Percentiles rank a stretch among this genome's conserved stretches.
phyloP scores from a whole-genome alignment of 2,888 invertebrate species.

The Lamellibrachia satsuma region DNA sequence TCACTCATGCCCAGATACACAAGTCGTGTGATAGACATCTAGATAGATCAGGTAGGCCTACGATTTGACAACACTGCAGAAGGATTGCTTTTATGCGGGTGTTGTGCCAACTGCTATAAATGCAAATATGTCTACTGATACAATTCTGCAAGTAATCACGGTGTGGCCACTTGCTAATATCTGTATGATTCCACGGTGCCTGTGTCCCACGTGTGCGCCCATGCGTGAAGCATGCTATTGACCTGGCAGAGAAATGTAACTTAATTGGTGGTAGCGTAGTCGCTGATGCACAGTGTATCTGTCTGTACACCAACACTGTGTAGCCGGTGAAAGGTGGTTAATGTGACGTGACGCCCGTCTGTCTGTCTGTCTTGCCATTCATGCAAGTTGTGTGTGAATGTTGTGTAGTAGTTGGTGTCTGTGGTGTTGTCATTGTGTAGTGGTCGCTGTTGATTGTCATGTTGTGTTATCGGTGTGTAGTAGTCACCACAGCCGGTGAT shows the following conservation, averaged over 20 bases:
- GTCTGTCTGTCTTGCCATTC: neutral
- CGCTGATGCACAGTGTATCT: neutral
- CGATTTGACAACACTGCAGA: neutral
- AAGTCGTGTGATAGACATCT: neutral
- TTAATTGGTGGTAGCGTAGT: neutral
- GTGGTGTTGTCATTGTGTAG: too few relatives aligned
- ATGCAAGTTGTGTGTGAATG: neutral
- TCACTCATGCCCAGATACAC: neutral
- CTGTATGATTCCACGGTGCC: neutral
- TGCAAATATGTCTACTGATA: neutral
- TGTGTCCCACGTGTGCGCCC: neutral
- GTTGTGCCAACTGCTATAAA: too few relatives aligned
- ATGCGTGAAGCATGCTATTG: neutral
- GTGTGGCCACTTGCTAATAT: neutral
- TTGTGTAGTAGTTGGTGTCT: neutral
- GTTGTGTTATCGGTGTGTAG: neutral
- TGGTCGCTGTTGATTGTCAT: too few relatives aligned
- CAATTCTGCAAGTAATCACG: neutral
- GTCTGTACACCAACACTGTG: neutral
- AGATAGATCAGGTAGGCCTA: neutral
- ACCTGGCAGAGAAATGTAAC: constrained; percentile 6
- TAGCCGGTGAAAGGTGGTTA: neutral
- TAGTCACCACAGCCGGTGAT: neutral
- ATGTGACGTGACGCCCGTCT: neutral
- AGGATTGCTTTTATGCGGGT: neutral